phyloP scores from a whole-genome alignment of 2,888 invertebrate genomes.

The Drepana falcataria region DNA sequence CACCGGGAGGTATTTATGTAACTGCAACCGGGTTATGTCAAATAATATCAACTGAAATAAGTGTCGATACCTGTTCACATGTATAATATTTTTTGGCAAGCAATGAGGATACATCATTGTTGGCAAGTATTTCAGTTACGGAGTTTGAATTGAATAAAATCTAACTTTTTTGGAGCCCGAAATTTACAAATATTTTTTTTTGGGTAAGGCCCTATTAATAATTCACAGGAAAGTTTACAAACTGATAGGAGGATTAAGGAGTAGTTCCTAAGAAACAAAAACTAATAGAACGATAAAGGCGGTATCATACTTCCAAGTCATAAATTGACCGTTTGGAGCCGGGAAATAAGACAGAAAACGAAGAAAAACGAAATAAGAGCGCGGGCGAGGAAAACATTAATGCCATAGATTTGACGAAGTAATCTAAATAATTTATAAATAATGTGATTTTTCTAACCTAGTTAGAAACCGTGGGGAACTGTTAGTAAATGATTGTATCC shows the following conservation, averaged over 20 bases:
- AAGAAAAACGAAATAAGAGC: too few species aligned
- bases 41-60: constrained; percentile 48
- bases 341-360: too few species aligned
- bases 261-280: neutral
- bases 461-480: too few species aligned
- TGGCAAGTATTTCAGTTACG: neutral
- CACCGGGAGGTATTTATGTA: constrained; percentile 68
- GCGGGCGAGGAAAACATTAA: too few species aligned
- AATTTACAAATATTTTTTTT: neutral
- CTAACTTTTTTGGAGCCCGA: neutral
- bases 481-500: too few species aligned
- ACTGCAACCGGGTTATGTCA: constrained; percentile 73
- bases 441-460: too few species aligned
- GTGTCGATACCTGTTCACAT: constrained; percentile 34
- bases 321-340: too few species aligned
- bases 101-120: too few species aligned
- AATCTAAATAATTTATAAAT: too few species aligned
- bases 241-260: neutral
- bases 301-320: neutral
- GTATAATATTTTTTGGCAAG: constrained; percentile 12
- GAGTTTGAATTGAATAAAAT: neutral
- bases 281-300: constrained; percentile 5
- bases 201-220: neutral
- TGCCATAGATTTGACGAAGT: too few species aligned
- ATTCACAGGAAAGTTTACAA: too few species aligned